phyloP scores from a whole-genome alignment of 2,888 invertebrate genomes.

The Drosophila infuscata region DNA sequence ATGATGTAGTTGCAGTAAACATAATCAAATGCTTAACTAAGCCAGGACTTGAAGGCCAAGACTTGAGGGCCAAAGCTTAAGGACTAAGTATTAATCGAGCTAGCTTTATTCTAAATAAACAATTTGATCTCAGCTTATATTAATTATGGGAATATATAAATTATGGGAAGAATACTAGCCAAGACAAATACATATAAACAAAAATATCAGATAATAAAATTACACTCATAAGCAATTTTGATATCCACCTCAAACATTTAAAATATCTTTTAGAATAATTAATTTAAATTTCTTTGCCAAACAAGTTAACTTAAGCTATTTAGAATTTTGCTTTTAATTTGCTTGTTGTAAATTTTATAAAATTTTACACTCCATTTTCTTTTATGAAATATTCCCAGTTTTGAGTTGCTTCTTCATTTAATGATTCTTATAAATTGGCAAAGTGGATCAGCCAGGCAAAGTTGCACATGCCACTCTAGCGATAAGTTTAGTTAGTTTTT shows the following conservation, averaged over 20 bases:
- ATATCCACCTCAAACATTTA: no score
- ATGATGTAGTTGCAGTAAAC: constrained; percentile 3
- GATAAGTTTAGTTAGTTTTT: not conserved
- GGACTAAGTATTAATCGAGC: not conserved
- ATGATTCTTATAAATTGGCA: constrained; percentile 19
- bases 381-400: constrained; percentile 4
- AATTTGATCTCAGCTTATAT: not conserved
- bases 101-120: not conserved
- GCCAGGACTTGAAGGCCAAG: not conserved
- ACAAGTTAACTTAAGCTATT: not conserved
- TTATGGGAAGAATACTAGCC: no score
- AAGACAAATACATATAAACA: no score
- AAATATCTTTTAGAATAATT: not conserved
- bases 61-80: not conserved
- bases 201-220: no score
- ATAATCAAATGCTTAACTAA: constrained; percentile 3
- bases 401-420: constrained; percentile 7
- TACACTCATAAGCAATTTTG: not conserved
- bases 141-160: not conserved
- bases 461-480: constrained; percentile 13
- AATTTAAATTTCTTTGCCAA: not conserved
- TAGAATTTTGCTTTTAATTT: no score
- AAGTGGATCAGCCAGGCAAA: constrained; percentile 18
- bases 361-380: not conserved
- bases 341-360: not conserved